A percentile compares a stretch with the other conserved stretches of the same genome.
Evolutionary conservation across 2,797 vertebrate genomes (phyloP).

Genomic region (Diplodus puntazzo): DNA sequence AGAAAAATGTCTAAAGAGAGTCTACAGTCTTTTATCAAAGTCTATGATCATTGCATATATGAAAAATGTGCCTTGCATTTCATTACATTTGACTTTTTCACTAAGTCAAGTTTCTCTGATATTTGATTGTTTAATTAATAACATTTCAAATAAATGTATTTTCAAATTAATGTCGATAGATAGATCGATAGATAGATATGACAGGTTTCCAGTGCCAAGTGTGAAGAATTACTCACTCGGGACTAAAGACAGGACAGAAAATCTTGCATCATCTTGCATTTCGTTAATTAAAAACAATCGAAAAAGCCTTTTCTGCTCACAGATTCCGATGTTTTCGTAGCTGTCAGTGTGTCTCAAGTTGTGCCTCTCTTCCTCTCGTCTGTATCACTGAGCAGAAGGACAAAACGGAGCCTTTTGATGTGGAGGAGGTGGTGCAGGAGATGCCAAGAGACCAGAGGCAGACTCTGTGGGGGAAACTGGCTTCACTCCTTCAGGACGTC

Average conservation of each 20-base stretch:
- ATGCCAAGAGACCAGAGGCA: slow-evolving; percentile 90
- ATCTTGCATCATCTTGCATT: not conserved
- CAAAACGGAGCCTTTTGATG: slow-evolving; percentile 86
- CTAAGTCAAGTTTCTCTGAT: not conserved
- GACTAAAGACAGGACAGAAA: not conserved
- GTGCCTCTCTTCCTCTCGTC: not conserved
- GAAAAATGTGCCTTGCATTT: not conserved
- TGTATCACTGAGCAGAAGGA: slow-evolving; percentile 83
- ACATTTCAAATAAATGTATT: too few species aligned
- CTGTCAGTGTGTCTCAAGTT: not conserved
- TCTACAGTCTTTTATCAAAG: too few species aligned
- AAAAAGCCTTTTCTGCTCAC: not conserved
- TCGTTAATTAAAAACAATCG: not conserved
- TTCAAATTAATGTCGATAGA: too few species aligned
- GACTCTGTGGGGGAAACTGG: slow-evolving; percentile 88
- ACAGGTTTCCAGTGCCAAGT: not conserved
- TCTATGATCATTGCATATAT: not conserved
- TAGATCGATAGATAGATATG: too few species aligned
- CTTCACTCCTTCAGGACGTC: slow-evolving; percentile 81
- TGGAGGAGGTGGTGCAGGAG: slow-evolving; percentile 93
- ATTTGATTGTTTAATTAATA: too few species aligned
- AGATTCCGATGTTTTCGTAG: not conserved
- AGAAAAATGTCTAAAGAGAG: too few species aligned
- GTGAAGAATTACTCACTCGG: not conserved
- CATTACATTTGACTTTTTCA: not conserved